These are phyloP conservation scores for Pheosia tremula DNA, from an alignment of 2,888 invertebrate species.

Conservation along the genomic window DNA sequence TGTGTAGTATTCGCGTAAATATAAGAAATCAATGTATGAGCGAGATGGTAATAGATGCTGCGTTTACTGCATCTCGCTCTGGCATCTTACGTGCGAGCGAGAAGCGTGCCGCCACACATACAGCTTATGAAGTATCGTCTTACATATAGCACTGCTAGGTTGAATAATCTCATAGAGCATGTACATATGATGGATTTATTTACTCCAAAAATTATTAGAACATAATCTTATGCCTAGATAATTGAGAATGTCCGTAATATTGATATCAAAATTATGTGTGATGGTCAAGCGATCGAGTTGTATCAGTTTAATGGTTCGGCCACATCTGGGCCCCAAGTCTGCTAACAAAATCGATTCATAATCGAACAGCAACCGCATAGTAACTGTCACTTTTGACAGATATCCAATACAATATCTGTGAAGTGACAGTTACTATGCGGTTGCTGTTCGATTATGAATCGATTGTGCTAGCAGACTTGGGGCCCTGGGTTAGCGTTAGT, in stretches of 20 bases:
- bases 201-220: conserved; percentile 69
- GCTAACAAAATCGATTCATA: no score
- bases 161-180: conserved; percentile 67
- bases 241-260: conserved; percentile 71
- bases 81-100: not conserved
- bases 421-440: no score
- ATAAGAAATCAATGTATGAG: no score
- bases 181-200: conserved; percentile 66
- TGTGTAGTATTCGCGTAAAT: no score
- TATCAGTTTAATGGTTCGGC: not conserved
- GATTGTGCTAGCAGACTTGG: no score
- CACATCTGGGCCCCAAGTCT: no score
- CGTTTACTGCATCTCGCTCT: not conserved
- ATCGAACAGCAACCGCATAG: no score
- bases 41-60: not conserved
- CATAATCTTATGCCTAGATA: conserved; percentile 50
- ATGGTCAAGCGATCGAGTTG: conserved; percentile 36
- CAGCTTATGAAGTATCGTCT: conserved; percentile 8
- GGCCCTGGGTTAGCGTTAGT: no score
- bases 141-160: conserved; percentile 53
- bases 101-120: conserved; percentile 3
- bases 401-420: no score
- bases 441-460: no score
- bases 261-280: conserved; percentile 65
- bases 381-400: no score